A percentile compares a stretch with the other conserved stretches of the same genome.
Evolutionary conservation across 2,113 vertebrate genomes (phyloP).

Genomic region (Trochalopteron elliotii): DNA sequence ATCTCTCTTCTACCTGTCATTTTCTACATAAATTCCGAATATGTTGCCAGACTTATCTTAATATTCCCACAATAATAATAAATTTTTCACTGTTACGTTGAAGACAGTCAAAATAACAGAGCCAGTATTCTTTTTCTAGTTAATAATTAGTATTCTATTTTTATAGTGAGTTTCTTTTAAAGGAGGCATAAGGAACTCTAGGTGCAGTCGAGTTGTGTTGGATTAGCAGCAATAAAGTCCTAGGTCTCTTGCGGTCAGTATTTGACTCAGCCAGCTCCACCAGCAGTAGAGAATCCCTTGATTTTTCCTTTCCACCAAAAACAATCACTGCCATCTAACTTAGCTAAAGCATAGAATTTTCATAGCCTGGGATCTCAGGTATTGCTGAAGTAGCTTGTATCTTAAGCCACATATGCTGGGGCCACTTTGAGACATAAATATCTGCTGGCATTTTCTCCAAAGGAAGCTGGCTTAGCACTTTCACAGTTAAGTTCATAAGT

Average conservation of each 20-base stretch:
- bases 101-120: background rate
- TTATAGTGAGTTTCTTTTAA: background rate
- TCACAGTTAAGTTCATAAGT: background rate
- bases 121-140: background rate
- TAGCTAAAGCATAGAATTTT: background rate
- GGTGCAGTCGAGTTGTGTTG: fast-evolving
- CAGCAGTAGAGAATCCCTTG: background rate
- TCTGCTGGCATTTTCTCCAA: background rate
- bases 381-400: background rate
- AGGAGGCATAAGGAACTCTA: background rate
- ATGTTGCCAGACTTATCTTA: background rate
- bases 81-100: background rate
- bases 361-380: background rate
- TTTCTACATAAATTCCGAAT: background rate
- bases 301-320: background rate
- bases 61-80: background rate
- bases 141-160: background rate
- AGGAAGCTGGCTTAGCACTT: background rate
- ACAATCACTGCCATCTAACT: background rate
- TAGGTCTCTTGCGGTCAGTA: background rate
- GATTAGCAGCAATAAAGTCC: background rate
- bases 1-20: background rate
- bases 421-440: background rate
- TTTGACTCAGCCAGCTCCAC: background rate
- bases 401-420: background rate